Evolutionary conservation across 2,888 invertebrate species (phyloP).

Genomic region (Euspilapteryx auroguttella): DNA sequence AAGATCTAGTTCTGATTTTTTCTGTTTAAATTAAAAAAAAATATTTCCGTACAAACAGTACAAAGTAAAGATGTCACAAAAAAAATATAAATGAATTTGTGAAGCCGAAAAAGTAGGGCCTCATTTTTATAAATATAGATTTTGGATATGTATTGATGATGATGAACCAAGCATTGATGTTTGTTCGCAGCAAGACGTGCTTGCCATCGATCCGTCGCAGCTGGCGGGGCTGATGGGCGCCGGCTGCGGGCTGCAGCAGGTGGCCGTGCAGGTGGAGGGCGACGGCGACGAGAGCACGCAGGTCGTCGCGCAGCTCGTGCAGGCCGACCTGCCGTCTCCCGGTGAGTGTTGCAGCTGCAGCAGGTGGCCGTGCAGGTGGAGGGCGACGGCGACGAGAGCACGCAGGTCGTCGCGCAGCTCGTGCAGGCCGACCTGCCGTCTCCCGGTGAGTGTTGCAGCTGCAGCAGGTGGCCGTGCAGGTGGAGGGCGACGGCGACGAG

Average conservation of each 20-base stretch:
- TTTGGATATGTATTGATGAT: conserved; percentile 62
- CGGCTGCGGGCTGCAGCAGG: conserved; percentile 47
- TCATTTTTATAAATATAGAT: neutral
- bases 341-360: conserved; percentile 69
- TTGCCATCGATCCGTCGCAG: conserved; percentile 55
- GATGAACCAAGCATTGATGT: too few species aligned
- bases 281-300: conserved; percentile 69
- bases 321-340: conserved; percentile 82
- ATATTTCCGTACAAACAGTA: too few species aligned
- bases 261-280: conserved; percentile 56
- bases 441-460: too few species aligned
- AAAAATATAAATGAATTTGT: too few species aligned
- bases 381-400: conserved; percentile 64
- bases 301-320: conserved; percentile 84
- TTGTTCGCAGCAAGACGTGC: conserved; percentile 47
- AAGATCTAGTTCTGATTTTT: too few species aligned
- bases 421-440: conserved; percentile 83
- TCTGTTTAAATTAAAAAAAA: too few species aligned
- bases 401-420: conserved; percentile 84
- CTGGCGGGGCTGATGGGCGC: conserved; percentile 59
- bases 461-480: too few species aligned
- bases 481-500: too few species aligned
- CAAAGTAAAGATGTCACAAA: too few species aligned
- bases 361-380: conserved; percentile 57
- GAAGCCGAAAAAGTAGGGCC: neutral